These are phyloP conservation scores for Bedellia somnulentella DNA, from an alignment of 2,888 invertebrate genomes.

Conservation along the genomic window DNA sequence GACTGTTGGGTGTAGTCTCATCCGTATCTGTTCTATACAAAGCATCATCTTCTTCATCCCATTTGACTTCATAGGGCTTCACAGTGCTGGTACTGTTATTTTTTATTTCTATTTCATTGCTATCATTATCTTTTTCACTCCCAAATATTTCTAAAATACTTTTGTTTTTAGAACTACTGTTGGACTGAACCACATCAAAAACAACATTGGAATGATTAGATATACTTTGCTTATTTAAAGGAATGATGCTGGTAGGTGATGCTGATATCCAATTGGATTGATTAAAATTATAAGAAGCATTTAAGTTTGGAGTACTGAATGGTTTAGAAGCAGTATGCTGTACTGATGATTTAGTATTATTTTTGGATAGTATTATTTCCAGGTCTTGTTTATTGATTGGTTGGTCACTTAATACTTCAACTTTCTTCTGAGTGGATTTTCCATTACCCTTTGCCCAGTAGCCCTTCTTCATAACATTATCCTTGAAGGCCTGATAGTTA, in stretches of 20 bases:
- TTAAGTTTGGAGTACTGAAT: not conserved
- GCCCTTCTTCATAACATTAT: slow-evolving; percentile 42
- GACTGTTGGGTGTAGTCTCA: no score
- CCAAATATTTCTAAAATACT: slow-evolving; percentile 50
- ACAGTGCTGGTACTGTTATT: slow-evolving; percentile 20
- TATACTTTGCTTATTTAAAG: not conserved
- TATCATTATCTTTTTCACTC: slow-evolving; percentile 14
- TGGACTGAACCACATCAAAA: slow-evolving; percentile 37
- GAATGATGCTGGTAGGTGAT: not conserved
- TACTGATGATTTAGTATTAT: not conserved
- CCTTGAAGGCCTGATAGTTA: slow-evolving; percentile 49
- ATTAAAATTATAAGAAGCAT: no score
- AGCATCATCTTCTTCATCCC: slow-evolving; percentile 53
- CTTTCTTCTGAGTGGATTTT: slow-evolving; percentile 19
- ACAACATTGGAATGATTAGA: not conserved
- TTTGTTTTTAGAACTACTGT: slow-evolving; percentile 25
- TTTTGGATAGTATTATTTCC: not conserved
- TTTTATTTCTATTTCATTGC: slow-evolving; percentile 16
- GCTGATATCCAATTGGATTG: no score
- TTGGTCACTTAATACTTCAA: slow-evolving; percentile 12
- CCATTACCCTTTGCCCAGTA: slow-evolving; percentile 52
- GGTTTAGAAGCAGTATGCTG: not conserved
- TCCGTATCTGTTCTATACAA: slow-evolving; percentile 38
- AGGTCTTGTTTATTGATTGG: slow-evolving; percentile 4
- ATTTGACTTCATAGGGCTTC: slow-evolving; percentile 30